phyloP scores from a whole-genome alignment of 2,113 vertebrate species.

The Lepidothrix coronata region DNA sequence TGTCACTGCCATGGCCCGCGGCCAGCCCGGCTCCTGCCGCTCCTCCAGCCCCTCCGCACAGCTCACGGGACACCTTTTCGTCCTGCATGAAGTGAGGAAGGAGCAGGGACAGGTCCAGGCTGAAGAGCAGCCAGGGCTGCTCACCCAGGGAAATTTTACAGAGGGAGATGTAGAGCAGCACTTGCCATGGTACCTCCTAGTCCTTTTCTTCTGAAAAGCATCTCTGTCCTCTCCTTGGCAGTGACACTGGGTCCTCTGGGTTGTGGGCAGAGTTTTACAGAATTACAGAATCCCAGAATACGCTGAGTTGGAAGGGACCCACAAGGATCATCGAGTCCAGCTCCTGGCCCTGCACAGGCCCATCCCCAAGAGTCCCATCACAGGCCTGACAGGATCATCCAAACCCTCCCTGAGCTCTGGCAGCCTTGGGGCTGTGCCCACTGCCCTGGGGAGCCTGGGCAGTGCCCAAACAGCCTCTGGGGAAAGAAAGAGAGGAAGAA shows the following conservation, averaged over 20 bases:
- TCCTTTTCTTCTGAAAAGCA: neutral
- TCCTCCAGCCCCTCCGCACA: neutral
- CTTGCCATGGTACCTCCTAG: fast-evolving
- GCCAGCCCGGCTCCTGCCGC: neutral
- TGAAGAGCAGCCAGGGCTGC: neutral
- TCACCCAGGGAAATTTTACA: neutral
- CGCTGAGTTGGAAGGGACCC: no score
- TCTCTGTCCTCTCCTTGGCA: neutral
- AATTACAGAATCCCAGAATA: no score
- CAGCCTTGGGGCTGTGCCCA: no score
- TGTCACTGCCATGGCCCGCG: neutral
- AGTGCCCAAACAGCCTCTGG: no score
- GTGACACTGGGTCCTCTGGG: neutral
- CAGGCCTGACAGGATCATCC: no score
- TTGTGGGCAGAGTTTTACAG: neutral
- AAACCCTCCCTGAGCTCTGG: no score
- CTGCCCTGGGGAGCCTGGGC: no score
- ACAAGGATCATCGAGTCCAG: no score
- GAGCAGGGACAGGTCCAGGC: neutral
- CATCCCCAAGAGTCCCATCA: no score
- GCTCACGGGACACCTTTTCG: fast-evolving
- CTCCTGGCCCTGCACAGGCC: no score
- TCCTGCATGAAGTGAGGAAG: neutral
- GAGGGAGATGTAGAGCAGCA: neutral
- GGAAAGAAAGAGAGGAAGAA: neutral